Conservation (phyloP, 2,797 vertebrate genomes). For the Sebastes diaconus region DNA sequence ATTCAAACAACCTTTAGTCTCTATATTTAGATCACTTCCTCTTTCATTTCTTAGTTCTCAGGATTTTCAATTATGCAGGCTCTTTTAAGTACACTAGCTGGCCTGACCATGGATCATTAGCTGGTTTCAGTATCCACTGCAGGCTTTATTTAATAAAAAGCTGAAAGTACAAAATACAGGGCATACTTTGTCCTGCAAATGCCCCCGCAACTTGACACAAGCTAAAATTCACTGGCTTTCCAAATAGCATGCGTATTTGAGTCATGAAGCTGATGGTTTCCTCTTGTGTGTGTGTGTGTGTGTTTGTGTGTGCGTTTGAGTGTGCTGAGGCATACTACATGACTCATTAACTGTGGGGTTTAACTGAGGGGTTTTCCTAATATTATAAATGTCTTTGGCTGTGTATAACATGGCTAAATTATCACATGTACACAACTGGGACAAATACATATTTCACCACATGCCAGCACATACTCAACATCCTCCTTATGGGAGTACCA, state of each 20-base stretch:
- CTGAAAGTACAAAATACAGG: conserved; percentile 2
- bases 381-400: conserved; percentile 14
- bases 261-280: conserved; percentile 29
- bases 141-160: conserved; percentile 8
- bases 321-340: background rate
- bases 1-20: conserved; percentile 13
- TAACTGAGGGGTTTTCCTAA: conserved; percentile 26
- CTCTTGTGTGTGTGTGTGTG: background rate
- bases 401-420: background rate
- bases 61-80: conserved; percentile 48
- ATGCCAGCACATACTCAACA: background rate
- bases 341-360: conserved; percentile 28
- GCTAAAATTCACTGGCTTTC: conserved; percentile 1
- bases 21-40: conserved; percentile 45
- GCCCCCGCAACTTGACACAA: background rate
- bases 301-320: background rate
- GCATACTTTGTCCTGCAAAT: conserved; percentile 18
- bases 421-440: background rate
- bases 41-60: conserved; percentile 25
- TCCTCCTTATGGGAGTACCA: background rate
- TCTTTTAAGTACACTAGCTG: conserved; percentile 27
- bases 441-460: background rate
- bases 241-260: conserved; percentile 12
- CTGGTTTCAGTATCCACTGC: background rate
- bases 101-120: conserved; percentile 11